These are phyloP conservation scores for Lissonota sp. DNA, from an alignment of 2,888 invertebrate genomes.

Conservation along the genomic window DNA sequence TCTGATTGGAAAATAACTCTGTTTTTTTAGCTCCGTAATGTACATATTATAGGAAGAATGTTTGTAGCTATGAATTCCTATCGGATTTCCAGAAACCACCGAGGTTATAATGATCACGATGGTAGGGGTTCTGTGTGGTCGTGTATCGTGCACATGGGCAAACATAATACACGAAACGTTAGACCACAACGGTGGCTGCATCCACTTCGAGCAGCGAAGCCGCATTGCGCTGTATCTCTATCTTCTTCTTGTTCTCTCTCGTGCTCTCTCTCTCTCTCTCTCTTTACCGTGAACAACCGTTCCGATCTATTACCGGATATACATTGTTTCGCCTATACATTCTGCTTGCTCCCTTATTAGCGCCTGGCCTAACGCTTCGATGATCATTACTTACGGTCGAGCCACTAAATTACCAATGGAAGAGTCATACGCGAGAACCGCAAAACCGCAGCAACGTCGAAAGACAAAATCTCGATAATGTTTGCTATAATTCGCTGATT, in stretches of 20 bases:
- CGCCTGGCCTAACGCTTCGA: constrained; percentile 58
- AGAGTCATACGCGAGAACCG: constrained; percentile 61
- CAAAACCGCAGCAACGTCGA: constrained; percentile 67
- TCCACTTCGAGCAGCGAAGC: constrained; percentile 49
- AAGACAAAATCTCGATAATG: constrained; percentile 75
- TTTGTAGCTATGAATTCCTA: constrained; percentile 45
- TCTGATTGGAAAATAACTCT: too few relatives aligned
- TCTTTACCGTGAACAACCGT: constrained; percentile 26
- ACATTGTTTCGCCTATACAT: constrained; percentile 38
- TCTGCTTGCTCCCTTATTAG: constrained; percentile 56
- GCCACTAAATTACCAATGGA: constrained; percentile 73
- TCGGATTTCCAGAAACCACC: constrained; percentile 43
- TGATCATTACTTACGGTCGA: constrained; percentile 75
- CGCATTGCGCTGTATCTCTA: constrained; percentile 48
- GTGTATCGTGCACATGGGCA: constrained; percentile 48
- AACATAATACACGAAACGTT: constrained; percentile 45
- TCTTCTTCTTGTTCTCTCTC: constrained; percentile 1
- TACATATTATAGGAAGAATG: too few relatives aligned
- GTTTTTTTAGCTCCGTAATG: too few relatives aligned
- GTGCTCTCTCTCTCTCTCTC: constrained; percentile 17
- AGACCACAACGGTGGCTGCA: constrained; percentile 49
- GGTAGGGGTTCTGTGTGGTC: constrained; percentile 23
- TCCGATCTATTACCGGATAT: constrained; percentile 54
- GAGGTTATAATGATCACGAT: constrained; percentile 44
- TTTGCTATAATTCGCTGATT: too few relatives aligned